These are phyloP conservation scores for Heterodera schachtii DNA, from an alignment of 1,140 invertebrate genomes.

Conservation along the genomic window DNA sequence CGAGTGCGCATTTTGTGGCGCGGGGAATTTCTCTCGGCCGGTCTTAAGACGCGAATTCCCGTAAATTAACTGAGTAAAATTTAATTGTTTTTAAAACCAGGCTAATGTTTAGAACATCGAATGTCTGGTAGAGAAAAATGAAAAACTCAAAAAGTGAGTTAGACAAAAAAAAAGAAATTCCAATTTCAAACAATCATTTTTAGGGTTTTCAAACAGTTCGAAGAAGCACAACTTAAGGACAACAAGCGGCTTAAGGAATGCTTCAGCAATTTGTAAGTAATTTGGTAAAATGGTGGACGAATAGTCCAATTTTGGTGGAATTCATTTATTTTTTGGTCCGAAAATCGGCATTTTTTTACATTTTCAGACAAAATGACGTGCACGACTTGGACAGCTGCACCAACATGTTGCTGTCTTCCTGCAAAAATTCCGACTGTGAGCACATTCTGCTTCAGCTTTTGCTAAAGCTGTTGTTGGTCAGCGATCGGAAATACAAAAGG, in stretches of 20 bases:
- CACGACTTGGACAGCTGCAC: constrained; percentile 28
- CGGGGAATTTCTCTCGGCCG: constrained; percentile 33
- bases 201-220: constrained; percentile 25
- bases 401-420: constrained; percentile 43
- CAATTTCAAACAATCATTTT: not conserved
- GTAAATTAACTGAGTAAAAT: constrained; percentile 25
- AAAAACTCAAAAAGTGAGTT: constrained; percentile 19
- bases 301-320: too few species aligned
- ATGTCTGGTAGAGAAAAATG: constrained; percentile 25
- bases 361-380: constrained; percentile 45
- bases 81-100: not conserved
- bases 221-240: constrained; percentile 34
- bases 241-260: constrained; percentile 35
- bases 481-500: constrained; percentile 41
- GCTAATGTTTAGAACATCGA: constrained; percentile 30
- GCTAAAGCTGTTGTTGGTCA: constrained; percentile 34
- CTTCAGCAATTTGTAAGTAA: constrained; percentile 38
- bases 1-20: constrained; percentile 49
- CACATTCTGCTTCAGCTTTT: constrained; percentile 35
- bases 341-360: not conserved
- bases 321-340: too few species aligned
- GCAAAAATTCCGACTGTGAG: constrained; percentile 42
- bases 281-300: too few species aligned
- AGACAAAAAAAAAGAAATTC: not conserved
- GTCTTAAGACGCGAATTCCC: constrained; percentile 37